Conservation (phyloP, 1,140 invertebrate species). For the Drosophila pallidifrons region DNA sequence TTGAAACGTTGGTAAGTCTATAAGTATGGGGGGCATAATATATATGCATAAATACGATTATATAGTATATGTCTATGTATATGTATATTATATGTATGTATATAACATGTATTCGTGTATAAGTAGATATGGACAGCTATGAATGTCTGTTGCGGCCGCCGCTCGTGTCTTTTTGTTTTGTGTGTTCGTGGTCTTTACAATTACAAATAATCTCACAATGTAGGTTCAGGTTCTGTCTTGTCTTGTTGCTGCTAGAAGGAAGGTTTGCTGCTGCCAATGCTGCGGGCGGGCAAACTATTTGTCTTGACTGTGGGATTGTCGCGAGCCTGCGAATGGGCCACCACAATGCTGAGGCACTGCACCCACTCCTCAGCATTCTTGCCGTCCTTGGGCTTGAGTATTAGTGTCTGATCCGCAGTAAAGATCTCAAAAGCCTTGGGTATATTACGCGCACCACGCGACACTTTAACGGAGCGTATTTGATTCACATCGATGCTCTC, state of each 20-base stretch:
- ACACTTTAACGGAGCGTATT: slow-evolving; percentile 96
- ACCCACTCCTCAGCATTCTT: slow-evolving; percentile 98
- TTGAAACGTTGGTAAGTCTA: slow-evolving; percentile 76
- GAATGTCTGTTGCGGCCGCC: slow-evolving; percentile 45
- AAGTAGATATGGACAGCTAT: slow-evolving; percentile 53
- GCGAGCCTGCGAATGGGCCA: slow-evolving; percentile 92
- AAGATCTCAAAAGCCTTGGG: slow-evolving; percentile 98
- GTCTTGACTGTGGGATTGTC: slow-evolving; percentile 89
- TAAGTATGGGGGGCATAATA: slow-evolving; percentile 24
- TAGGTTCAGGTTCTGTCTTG: slow-evolving; percentile 46
- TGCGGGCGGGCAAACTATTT: slow-evolving; percentile 88
- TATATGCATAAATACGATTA: slow-evolving; percentile 26
- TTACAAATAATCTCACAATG: slow-evolving; percentile 82
- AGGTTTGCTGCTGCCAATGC: slow-evolving; percentile 84
- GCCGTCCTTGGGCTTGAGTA: slow-evolving; percentile 97
- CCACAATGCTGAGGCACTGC: slow-evolving; percentile 94
- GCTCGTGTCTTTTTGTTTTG: slow-evolving; percentile 64
- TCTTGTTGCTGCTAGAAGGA: slow-evolving; percentile 65
- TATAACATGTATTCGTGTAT: slow-evolving; percentile 45
- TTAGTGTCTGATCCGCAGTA: slow-evolving; percentile 95
- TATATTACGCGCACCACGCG: slow-evolving; percentile 93
- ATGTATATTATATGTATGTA: slow-evolving; percentile 40
- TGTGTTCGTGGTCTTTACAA: slow-evolving; percentile 73
- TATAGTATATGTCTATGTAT: slow-evolving; percentile 36
- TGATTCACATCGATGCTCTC: slow-evolving; percentile 94